These are phyloP conservation scores for Pollicipes pollicipes DNA, from an alignment of 1,140 invertebrate genomes.

Conservation along the genomic window DNA sequence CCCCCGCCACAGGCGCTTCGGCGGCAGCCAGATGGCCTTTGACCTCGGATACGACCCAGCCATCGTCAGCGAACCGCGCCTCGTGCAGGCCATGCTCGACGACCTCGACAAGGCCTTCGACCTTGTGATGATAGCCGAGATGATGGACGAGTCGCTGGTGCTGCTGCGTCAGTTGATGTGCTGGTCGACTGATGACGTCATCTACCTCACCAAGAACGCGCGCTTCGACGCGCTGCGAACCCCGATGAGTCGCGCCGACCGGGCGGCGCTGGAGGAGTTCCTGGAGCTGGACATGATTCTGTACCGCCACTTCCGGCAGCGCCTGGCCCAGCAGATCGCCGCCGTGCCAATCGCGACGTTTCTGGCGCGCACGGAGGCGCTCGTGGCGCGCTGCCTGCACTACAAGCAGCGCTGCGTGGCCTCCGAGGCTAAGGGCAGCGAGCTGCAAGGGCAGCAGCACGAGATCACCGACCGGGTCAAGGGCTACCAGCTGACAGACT, in stretches of 20 bases:
- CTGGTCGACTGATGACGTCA: slow-evolving; percentile 30
- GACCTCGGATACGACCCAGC: slow-evolving; percentile 25
- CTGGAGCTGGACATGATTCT: too few relatives aligned
- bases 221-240: too few relatives aligned
- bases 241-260: slow-evolving; percentile 8
- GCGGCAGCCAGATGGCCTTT: slow-evolving; percentile 28
- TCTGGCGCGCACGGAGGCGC: too few relatives aligned
- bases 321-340: too few relatives aligned
- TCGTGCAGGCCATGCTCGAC: slow-evolving; percentile 7
- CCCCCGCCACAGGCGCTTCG: slow-evolving; percentile 14
- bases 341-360: too few relatives aligned
- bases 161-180: slow-evolving; percentile 30
- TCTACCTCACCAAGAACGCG: slow-evolving; percentile 26
- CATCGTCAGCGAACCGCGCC: slow-evolving; percentile 11
- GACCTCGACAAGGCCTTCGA: slow-evolving; percentile 28
- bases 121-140: slow-evolving; percentile 33
- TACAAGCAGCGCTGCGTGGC: too few relatives aligned
- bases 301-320: too few relatives aligned
- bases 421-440: too few relatives aligned
- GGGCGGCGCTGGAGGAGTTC: slow-evolving; percentile 12
- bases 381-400: too few relatives aligned
- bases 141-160: slow-evolving; percentile 34
- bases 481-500: too few relatives aligned
- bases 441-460: too few relatives aligned
- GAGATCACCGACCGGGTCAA: too few relatives aligned